Conservation (phyloP, 2,113 vertebrate genomes). For the Onychostruthus taczanowskii region DNA sequence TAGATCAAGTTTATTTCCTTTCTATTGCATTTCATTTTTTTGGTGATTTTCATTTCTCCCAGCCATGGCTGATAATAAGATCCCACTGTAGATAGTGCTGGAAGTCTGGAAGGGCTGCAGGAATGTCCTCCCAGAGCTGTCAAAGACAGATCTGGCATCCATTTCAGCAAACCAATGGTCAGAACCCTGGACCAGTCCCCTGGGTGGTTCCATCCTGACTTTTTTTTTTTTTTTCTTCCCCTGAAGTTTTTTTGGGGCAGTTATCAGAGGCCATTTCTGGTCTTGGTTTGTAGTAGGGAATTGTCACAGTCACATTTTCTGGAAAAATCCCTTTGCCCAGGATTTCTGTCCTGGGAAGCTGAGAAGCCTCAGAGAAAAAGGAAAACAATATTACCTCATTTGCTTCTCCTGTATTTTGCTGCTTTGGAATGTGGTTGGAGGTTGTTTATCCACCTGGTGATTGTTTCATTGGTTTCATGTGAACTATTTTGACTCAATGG, state of each 20-base stretch:
- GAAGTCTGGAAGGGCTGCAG: background rate
- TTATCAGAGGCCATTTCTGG: constrained; percentile 30
- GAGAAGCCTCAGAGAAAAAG: too few species aligned
- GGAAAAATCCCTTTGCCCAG: too few species aligned
- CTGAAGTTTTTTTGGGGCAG: constrained; percentile 42
- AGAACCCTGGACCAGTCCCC: background rate
- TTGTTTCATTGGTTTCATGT: too few species aligned
- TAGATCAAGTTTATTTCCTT: background rate
- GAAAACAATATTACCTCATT: too few species aligned
- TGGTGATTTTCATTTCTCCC: background rate
- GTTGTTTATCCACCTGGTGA: too few species aligned
- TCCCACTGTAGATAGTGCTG: background rate
- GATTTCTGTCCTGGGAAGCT: too few species aligned
- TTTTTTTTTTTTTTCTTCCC: background rate
- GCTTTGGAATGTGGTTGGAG: too few species aligned
- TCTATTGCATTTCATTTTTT: background rate
- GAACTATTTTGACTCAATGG: too few species aligned
- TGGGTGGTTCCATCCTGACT: background rate
- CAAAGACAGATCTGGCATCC: background rate
- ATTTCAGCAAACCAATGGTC: constrained; percentile 37
- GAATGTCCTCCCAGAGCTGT: background rate
- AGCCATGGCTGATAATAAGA: background rate
- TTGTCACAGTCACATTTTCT: background rate
- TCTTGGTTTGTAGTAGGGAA: background rate
- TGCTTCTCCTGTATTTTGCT: too few species aligned